Percentiles rank a stretch among this genome's conserved stretches.
phyloP scores from a whole-genome alignment of 92 coral and sea anemone species.

The Phenganax marumi region DNA sequence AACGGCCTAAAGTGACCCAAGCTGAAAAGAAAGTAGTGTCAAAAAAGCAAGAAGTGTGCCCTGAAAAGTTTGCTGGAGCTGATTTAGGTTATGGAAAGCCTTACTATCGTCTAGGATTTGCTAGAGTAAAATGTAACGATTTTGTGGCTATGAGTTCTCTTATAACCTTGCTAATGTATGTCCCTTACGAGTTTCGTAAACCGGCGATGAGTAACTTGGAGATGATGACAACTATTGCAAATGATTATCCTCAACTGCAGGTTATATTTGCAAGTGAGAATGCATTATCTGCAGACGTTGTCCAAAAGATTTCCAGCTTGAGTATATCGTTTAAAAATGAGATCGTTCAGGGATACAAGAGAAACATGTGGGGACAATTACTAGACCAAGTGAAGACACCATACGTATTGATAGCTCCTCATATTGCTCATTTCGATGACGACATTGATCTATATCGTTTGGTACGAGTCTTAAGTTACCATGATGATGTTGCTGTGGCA shows the following conservation, averaged over 20 bases:
- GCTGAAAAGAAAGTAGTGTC: not conserved
- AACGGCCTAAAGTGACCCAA: not conserved
- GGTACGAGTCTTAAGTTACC: constrained; percentile 67
- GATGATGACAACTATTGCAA: constrained; percentile 25
- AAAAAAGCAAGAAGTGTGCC: constrained; percentile 72
- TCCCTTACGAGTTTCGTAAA: constrained; percentile 48
- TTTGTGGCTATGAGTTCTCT: constrained; percentile 62
- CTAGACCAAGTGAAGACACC: constrained; percentile 13
- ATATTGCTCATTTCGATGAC: constrained; percentile 31
- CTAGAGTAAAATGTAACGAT: constrained; percentile 64
- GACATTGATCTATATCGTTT: constrained; percentile 36
- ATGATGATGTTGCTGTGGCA: constrained; percentile 64
- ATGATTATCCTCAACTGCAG: not conserved
- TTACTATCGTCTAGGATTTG: constrained; percentile 78
- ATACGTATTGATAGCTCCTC: constrained; percentile 23
- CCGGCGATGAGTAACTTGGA: constrained; percentile 29
- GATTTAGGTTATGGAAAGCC: constrained; percentile 79
- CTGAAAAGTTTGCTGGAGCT: constrained; percentile 75
- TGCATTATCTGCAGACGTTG: not conserved
- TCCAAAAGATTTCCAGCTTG: not conserved
- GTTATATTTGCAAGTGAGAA: constrained; percentile 34
- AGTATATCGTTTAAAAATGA: constrained; percentile 21
- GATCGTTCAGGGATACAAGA: not conserved
- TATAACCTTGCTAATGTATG: constrained; percentile 62
- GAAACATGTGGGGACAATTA: constrained; percentile 17